Base-by-base conservation (phyloP, 92 coral and sea anemone species). In the Porites evermanni region DNA sequence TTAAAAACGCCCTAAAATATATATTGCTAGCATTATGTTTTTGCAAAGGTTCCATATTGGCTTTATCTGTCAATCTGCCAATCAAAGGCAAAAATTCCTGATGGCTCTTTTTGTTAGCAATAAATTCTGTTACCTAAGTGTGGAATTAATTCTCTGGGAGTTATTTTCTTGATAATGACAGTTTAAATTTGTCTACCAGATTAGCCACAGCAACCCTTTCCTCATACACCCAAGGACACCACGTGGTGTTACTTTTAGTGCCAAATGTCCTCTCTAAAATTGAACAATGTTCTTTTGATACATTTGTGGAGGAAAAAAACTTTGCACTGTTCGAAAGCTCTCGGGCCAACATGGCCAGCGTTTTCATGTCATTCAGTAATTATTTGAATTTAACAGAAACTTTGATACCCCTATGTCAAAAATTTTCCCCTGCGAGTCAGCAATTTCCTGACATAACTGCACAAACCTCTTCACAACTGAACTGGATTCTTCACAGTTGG, bases 351-450 rank as follows among this genome's bases (percentile, higher is more conserved):
- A 73, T 78, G 21, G 61, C 74, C 67, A 77, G 59, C 83, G 66
- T 75, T 18, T 84, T 84, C 88, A 84, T 84, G 74, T 84, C 88
- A 86, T 77, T 67, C 38, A 79, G 84, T 63, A 86, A 66, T 78
- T 72, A 64, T 18, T 26, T 47, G 65, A 6, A 85, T 70, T 86
- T 86, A 72, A 88, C 83, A 12, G 88, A 54, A 14, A 88, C 88
- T 65, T 65, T 79, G 24, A 88, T 19, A 52, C 91, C 91, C 63
- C 89, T 73, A 88, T 75, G 53, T 85, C 89, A 85, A 89, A 89
- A 54, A 85, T 72, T 66, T 84, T 84, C 9, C 64, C 7, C 54
- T 78, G 89, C 12, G 85, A 44, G 73, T 89, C 89, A 20, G 10
- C 16, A 78, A 89, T 80, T 80, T 89, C 59, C 38, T 89, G 79